These are phyloP conservation scores for Spicauda simplicius DNA, from an alignment of 2,888 invertebrate species.

Conservation along the genomic window DNA sequence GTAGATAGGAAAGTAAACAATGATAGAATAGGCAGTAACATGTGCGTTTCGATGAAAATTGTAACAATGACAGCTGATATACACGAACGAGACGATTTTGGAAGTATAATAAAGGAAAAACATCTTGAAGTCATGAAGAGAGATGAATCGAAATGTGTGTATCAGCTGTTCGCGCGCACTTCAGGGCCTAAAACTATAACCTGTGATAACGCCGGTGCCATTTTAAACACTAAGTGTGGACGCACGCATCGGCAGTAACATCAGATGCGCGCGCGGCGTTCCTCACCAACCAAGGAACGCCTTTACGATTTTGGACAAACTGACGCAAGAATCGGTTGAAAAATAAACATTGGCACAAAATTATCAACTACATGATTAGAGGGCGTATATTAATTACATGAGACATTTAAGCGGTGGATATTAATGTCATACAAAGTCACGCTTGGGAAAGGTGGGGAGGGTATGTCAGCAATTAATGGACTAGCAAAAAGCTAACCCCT, in stretches of 20 bases:
- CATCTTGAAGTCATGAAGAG: not conserved
- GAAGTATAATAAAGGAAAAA: not conserved
- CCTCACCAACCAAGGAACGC: slow-evolving; percentile 1
- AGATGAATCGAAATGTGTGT: slow-evolving; percentile 5
- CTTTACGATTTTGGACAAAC: slow-evolving; percentile 11
- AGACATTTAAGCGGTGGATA: too few relatives aligned
- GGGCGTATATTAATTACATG: too few relatives aligned
- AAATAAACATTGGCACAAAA: not conserved
- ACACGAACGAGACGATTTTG: slow-evolving; percentile 1
- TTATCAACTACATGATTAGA: too few relatives aligned
- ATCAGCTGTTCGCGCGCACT: slow-evolving; percentile 29
- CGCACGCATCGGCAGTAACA: slow-evolving; percentile 11
- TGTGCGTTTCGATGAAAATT: slow-evolving; percentile 16
- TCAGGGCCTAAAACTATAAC: slow-evolving; percentile 19
- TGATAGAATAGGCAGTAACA: not conserved
- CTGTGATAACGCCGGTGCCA: slow-evolving; percentile 23
- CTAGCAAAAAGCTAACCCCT: too few relatives aligned
- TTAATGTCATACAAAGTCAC: too few relatives aligned
- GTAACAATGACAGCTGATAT: slow-evolving; percentile 11
- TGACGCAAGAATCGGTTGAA: not conserved
- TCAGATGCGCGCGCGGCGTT: slow-evolving; percentile 15
- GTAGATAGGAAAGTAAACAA: slow-evolving; percentile 8
- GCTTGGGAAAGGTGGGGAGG: too few relatives aligned
- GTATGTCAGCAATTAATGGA: too few relatives aligned
- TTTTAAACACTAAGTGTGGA: slow-evolving; percentile 10